A percentile compares a stretch with the other conserved stretches of the same genome.
Evolutionary conservation across 2,888 invertebrate species (phyloP).

Genomic region (Drosophila colorata): DNA sequence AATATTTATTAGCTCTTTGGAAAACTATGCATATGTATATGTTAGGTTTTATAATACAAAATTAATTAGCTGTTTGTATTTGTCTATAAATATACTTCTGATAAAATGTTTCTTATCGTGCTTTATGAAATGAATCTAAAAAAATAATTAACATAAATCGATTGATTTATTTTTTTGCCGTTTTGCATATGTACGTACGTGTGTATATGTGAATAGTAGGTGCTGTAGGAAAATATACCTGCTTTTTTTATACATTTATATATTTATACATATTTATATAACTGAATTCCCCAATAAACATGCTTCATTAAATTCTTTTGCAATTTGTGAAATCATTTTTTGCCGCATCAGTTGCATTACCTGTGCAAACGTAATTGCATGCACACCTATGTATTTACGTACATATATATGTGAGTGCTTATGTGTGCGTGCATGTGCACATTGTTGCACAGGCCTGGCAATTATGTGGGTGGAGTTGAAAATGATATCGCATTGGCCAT

Average conservation of each 20-base stretch:
- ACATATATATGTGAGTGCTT: neutral
- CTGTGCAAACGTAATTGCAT: conserved; percentile 4
- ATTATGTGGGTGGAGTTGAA: conserved; percentile 82
- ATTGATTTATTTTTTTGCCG: neutral
- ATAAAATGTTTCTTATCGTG: neutral
- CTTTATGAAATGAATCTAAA: neutral
- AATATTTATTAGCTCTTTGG: neutral
- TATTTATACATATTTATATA: too few relatives aligned
- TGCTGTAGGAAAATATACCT: neutral
- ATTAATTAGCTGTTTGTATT: neutral
- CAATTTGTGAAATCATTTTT: neutral
- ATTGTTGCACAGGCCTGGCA: conserved; percentile 28
- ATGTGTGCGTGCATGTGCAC: conserved; percentile 8
- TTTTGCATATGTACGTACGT: too few relatives aligned
- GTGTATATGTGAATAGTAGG: too few relatives aligned
- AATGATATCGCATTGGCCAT: conserved; percentile 81
- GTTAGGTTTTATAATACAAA: neutral
- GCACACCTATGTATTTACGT: neutral
- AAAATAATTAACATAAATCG: conserved; percentile 1
- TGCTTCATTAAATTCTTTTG: neutral
- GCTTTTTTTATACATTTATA: too few relatives aligned
- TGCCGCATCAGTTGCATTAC: conserved; percentile 1
- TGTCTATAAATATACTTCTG: neutral
- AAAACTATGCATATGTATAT: neutral
- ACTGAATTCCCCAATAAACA: neutral